Evolutionary conservation across 2,113 vertebrate genomes (phyloP).

Genomic region (Urocitellus parryii): DNA sequence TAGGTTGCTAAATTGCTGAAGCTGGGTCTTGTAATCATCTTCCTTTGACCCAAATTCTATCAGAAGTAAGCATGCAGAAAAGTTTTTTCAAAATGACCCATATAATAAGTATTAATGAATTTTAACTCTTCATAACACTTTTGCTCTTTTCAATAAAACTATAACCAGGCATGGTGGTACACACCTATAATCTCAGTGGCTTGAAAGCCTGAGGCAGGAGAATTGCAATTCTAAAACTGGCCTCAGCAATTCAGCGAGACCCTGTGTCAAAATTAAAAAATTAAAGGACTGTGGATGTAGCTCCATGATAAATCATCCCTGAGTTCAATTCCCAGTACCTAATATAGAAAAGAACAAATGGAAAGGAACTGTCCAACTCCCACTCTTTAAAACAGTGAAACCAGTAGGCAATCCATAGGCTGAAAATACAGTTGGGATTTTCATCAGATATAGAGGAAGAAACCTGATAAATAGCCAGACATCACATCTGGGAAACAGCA

Average conservation of each 20-base stretch:
- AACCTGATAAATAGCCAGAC: slow-evolving; percentile 16
- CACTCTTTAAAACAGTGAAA: slow-evolving; percentile 29
- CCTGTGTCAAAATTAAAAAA: too few species aligned
- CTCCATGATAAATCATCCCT: too few species aligned
- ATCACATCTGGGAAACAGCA: slow-evolving; percentile 9
- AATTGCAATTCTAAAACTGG: too few species aligned
- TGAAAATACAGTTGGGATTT: slow-evolving; percentile 36
- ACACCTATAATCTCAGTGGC: too few species aligned
- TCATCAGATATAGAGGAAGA: background rate
- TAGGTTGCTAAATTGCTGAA: too few species aligned
- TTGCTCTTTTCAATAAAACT: slow-evolving; percentile 60
- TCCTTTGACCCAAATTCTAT: slow-evolving; percentile 32
- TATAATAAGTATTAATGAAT: slow-evolving; percentile 2
- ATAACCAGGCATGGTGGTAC: background rate
- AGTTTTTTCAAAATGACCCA: slow-evolving; percentile 51
- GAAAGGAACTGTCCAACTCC: slow-evolving; percentile 1
- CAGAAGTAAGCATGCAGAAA: slow-evolving; percentile 15
- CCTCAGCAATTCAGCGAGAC: too few species aligned
- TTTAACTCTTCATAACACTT: slow-evolving; percentile 47
- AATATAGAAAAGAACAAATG: background rate
- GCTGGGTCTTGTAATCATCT: background rate
- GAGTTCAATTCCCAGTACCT: too few species aligned
- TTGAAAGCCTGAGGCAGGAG: too few species aligned
- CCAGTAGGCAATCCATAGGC: background rate
- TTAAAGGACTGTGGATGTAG: too few species aligned